Percentiles rank a stretch among this genome's conserved stretches.
These are phyloP conservation scores for Lypha dubia DNA, from an alignment of 2,888 invertebrate genomes.

Conservation along the genomic window DNA sequence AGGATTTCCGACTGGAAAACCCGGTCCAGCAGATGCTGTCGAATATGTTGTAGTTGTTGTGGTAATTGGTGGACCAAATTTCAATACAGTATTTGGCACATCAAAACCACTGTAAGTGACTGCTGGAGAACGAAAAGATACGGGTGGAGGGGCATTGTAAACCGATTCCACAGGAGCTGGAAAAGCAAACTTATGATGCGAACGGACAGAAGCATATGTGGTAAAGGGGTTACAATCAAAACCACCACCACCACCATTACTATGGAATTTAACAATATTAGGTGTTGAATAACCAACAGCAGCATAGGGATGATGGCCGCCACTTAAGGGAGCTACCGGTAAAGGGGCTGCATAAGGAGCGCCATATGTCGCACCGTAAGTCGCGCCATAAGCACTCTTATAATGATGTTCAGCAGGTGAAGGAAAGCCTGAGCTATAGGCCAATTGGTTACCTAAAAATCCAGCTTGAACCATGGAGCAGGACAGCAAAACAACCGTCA, in stretches of 20 bases:
- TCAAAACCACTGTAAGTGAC: slow-evolving; percentile 21
- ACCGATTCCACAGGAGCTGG: slow-evolving; percentile 40
- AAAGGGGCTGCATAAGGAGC: slow-evolving; percentile 31
- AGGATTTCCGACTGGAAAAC: background rate
- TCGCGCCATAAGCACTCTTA: background rate
- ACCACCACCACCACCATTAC: background rate
- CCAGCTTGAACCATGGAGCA: slow-evolving; percentile 9
- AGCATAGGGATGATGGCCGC: slow-evolving; percentile 17
- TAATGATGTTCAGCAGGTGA: background rate
- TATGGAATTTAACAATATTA: slow-evolving; percentile 34
- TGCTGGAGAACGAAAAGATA: background rate
- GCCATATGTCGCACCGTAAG: background rate
- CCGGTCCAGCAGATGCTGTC: slow-evolving; percentile 14
- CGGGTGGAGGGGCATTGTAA: slow-evolving; percentile 41
- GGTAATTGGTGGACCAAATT: slow-evolving; percentile 62
- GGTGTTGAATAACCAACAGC: slow-evolving; percentile 30
- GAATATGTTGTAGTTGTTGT: slow-evolving; percentile 65
- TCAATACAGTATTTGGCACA: slow-evolving; percentile 43
- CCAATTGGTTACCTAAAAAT: slow-evolving; percentile 20
- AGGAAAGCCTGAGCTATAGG: slow-evolving; percentile 33
- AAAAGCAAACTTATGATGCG: slow-evolving; percentile 41
- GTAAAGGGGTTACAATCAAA: slow-evolving; percentile 19
- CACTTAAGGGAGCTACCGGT: slow-evolving; percentile 33
- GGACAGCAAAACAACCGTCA: background rate
- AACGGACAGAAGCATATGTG: slow-evolving; percentile 32